A percentile compares a stretch with the other conserved stretches of the same genome.
Conservation (phyloP, 2,888 invertebrate genomes). For the Tiliacea citrago region DNA sequence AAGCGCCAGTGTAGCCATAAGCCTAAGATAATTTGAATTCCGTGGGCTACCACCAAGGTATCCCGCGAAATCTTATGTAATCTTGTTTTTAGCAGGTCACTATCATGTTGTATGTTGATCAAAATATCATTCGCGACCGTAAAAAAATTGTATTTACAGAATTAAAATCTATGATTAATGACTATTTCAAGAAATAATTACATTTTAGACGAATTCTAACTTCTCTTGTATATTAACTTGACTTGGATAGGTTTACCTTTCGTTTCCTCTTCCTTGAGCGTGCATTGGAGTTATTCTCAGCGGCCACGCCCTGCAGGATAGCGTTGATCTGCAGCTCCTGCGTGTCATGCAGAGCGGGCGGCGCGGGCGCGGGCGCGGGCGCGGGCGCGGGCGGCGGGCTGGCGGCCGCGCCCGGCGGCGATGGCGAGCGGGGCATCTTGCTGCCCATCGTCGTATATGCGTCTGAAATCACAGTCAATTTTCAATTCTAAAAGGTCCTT, state of each 20-base stretch:
- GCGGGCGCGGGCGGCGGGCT: slow-evolving; percentile 34
- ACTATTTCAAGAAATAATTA: not conserved
- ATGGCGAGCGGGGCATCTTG: slow-evolving; percentile 84
- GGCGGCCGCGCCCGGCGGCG: slow-evolving; percentile 75
- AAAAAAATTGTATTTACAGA: not conserved
- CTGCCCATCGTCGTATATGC: slow-evolving; percentile 88
- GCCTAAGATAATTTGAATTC: not conserved
- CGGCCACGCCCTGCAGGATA: slow-evolving; percentile 86
- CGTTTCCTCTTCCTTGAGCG: slow-evolving; percentile 83
- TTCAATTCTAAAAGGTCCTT: not conserved
- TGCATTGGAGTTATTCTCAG: slow-evolving; percentile 82
- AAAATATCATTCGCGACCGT: not conserved
- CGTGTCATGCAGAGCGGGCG: slow-evolving; percentile 75
- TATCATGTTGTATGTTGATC: not conserved
- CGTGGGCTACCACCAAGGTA: too few relatives aligned
- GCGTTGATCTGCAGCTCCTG: slow-evolving; percentile 88
- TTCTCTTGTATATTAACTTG: not conserved
- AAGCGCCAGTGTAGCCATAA: too few relatives aligned
- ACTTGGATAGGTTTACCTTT: slow-evolving; percentile 66
- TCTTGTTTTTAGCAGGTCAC: not conserved
- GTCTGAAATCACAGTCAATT: slow-evolving; percentile 70
- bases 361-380: slow-evolving; percentile 2
- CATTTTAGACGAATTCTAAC: not conserved
- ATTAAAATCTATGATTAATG: not conserved
- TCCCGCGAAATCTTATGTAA: not conserved